Evolutionary conservation across 2,797 vertebrate genomes (phyloP).

Genomic region (Podargus strigoides): DNA sequence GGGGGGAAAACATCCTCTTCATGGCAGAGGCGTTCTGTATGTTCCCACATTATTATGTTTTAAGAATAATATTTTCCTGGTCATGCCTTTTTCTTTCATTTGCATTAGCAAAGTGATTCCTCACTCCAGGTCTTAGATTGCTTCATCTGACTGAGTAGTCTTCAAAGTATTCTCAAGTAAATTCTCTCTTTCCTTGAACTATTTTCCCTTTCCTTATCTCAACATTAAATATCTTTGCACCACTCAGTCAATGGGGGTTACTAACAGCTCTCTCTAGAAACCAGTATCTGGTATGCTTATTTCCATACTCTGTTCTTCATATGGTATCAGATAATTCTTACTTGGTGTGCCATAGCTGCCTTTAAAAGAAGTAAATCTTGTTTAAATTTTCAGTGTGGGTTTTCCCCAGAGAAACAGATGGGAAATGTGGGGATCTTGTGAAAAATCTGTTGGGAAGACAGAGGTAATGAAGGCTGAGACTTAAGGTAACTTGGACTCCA

Average conservation of each 20-base stretch:
- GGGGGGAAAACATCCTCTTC: not conserved
- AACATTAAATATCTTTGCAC: not conserved
- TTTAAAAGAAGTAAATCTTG: not conserved
- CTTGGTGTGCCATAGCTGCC: not conserved
- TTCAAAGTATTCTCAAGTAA: not conserved
- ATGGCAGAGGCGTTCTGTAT: not conserved
- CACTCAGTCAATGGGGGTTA: not conserved
- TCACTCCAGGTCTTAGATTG: not conserved
- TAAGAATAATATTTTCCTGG: not conserved
- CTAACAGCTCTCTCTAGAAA: not conserved
- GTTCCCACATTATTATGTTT: not conserved
- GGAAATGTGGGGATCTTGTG: not conserved
- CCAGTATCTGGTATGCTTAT: not conserved
- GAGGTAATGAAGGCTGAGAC: not conserved
- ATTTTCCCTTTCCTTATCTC: not conserved
- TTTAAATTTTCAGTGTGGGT: not conserved
- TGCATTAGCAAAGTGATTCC: conserved; percentile 19
- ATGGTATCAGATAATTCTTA: not conserved
- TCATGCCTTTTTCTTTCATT: not conserved
- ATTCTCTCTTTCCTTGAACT: not conserved
- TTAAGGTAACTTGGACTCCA: not conserved
- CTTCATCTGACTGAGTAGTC: not conserved
- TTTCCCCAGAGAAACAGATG: not conserved
- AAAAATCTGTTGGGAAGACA: not conserved
- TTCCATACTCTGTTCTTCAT: not conserved